Base-by-base conservation (phyloP, 1,140 invertebrate genomes). In the Maniola jurtina region DNA sequence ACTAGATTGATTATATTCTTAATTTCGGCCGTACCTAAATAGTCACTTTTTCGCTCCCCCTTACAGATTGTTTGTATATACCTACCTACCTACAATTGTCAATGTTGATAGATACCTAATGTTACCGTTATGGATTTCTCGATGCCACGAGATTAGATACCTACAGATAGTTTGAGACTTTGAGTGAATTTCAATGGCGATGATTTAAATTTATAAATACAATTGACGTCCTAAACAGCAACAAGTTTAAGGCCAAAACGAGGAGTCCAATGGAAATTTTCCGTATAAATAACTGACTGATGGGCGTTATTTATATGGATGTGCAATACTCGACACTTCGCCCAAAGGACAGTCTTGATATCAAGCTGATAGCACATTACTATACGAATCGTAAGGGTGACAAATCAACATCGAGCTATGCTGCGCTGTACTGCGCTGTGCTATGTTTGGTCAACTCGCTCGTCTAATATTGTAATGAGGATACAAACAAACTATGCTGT, bases 151-250 rank as follows among this genome's bases (percentile, higher is more conserved):
- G 34, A 13, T 55, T 25, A 25, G 25, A 4, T 16, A n/a, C n/a
- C n/a, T n/a, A 15, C 48, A 35, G 33, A 11, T 35, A n/a, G 54
- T 55, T 13, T 55, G 15, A 55, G 34, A n/a, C 33, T 55, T 13
- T 55, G 15, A 55, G 34, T 55, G 54, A 34, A 55, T 55, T 55
- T 55, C 25, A 55, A 55, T 55, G 54, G 34, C 25, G 33, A 34
- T 35, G 5, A 35, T 55, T 55, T 35, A 36, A 55, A 55, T 55
- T 35, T 35, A 34, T n/a, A 35, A 35, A 55, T 55, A 14, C 54
- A 55, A 55, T 55, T 55, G 54, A 35, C 54, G 54, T 55, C 54
- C 54, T 36, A 55, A 55, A 55, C 25, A 55, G 33, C 54, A 55
- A 0, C 34, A 55, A 55, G 54, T 55, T 55, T n/a, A 55, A 55